Conservation (phyloP, 2,888 invertebrate genomes). For the Lithophane leautieri region DNA sequence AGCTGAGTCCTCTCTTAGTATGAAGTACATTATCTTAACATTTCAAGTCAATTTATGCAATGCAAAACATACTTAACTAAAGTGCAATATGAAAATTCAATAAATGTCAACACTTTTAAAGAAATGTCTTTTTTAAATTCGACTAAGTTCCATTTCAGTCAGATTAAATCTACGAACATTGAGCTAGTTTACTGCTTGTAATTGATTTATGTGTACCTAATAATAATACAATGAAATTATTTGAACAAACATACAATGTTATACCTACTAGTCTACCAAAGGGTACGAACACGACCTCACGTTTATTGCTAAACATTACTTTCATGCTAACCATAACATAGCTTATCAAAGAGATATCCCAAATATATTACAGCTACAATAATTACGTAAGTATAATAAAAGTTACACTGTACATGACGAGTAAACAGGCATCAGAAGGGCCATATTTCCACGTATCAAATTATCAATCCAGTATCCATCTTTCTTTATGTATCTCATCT, state of each 20-base stretch:
- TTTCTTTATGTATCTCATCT: conserved; percentile 65
- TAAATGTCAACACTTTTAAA: conserved; percentile 13
- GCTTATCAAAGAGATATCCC: conserved; percentile 34
- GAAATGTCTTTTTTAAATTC: conserved; percentile 57
- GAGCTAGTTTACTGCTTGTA: conserved; percentile 26
- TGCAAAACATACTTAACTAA: conserved; percentile 16
- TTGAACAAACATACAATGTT: conserved; percentile 29
- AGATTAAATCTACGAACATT: conserved; percentile 29
- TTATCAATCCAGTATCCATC: conserved; percentile 56
- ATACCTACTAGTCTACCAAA: conserved; percentile 19
- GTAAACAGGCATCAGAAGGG: conserved; percentile 48
- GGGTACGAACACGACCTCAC: conserved; percentile 38
- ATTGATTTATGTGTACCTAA: conserved; percentile 17
- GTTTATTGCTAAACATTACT: conserved; percentile 34
- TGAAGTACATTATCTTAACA: conserved; percentile 21
- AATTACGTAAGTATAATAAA: conserved; percentile 42
- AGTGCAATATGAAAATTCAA: conserved; percentile 12
- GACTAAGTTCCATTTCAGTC: conserved; percentile 50
- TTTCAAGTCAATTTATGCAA: conserved; percentile 30
- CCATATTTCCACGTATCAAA: conserved; percentile 43
- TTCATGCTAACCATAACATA: conserved; percentile 32
- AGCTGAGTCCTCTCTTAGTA: conserved; percentile 7
- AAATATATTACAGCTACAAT: conserved; percentile 40
- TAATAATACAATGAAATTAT: conserved; percentile 25
- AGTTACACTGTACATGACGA: conserved; percentile 50